Percentiles rank a stretch among this genome's conserved stretches.
Evolutionary conservation across 2,888 invertebrate species (phyloP).

Genomic region (Linnaemya tessellans): DNA sequence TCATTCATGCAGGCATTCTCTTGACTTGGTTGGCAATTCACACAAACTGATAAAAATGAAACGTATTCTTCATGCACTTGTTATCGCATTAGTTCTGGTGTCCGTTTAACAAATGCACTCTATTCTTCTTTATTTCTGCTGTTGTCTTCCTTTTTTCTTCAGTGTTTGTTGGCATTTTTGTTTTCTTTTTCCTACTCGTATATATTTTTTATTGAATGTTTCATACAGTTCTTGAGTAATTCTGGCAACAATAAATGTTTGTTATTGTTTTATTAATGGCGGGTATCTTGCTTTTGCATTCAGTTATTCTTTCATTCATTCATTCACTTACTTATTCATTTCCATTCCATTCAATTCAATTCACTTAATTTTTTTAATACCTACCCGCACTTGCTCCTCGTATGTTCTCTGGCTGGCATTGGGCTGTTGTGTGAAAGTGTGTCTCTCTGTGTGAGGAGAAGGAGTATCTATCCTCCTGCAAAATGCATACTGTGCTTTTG

Average conservation of each 20-base stretch:
- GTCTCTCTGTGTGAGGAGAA: neutral
- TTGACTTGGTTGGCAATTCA: conserved; percentile 46
- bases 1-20: conserved; percentile 26
- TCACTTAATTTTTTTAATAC: conserved; percentile 36
- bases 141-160: conserved; percentile 14
- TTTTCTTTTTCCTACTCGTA: no score
- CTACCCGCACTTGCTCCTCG: neutral
- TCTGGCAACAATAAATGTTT: conserved; percentile 54
- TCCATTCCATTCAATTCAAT: conserved; percentile 57
- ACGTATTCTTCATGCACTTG: conserved; percentile 66
- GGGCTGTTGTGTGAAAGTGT: conserved; percentile 26
- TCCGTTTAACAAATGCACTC: conserved; percentile 69
- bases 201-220: conserved; percentile 69
- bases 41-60: conserved; percentile 13
- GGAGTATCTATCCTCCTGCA: conserved; percentile 70
- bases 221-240: conserved; percentile 67
- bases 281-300: conserved; percentile 68
- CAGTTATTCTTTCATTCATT: conserved; percentile 36
- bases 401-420: conserved; percentile 5
- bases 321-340: conserved; percentile 43
- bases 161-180: no score
- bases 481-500: conserved; percentile 78
- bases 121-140: conserved; percentile 32
- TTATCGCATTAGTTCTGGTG: conserved; percentile 73
- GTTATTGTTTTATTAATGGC: conserved; percentile 76